Evolutionary conservation across 2,888 invertebrate genomes (phyloP).

Genomic region (Drosophila sordidapex): DNA sequence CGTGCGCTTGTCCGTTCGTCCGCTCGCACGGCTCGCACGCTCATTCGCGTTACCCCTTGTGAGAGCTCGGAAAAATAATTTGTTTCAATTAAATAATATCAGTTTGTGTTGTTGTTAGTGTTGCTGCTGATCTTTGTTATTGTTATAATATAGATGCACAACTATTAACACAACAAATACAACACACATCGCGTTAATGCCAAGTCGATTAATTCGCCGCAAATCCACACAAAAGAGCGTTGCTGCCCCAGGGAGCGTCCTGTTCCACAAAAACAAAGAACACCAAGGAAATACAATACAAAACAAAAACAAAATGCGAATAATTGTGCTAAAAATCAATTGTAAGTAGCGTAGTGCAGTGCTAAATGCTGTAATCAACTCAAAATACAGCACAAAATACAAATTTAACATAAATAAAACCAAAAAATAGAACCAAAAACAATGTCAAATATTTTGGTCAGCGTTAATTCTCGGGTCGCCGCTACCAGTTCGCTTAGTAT

Average conservation of each 20-base stretch:
- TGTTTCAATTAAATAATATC: conserved; percentile 67
- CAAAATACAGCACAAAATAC: conserved; percentile 1
- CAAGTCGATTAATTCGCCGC: conserved; percentile 30
- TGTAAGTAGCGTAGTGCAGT: conserved; percentile 63
- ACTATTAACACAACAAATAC: conserved; percentile 21
- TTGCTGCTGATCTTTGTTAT: conserved; percentile 25
- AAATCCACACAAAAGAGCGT: conserved; percentile 8
- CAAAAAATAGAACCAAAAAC: conserved; percentile 9
- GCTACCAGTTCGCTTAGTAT: conserved; percentile 44
- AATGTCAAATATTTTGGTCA: conserved; percentile 31
- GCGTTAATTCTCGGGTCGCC: conserved; percentile 32
- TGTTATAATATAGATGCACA: conserved; percentile 11
- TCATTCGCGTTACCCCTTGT: conserved; percentile 13
- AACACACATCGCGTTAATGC: conserved; percentile 28
- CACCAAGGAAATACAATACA: conserved; percentile 5
- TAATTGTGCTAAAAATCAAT: conserved; percentile 76
- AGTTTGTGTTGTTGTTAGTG: conserved; percentile 23
- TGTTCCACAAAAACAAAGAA: conserved; percentile 30
- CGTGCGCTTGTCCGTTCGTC: conserved; percentile 21
- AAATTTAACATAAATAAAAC: neutral
- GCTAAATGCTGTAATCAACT: conserved; percentile 19
- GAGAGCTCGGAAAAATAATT: conserved; percentile 43
- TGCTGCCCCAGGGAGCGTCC: conserved; percentile 48
- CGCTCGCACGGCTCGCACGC: conserved; percentile 14
- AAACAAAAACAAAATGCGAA: conserved; percentile 23